Base-by-base conservation (phyloP, 2,797 vertebrate species). In the Leptodactylus fallax region DNA sequence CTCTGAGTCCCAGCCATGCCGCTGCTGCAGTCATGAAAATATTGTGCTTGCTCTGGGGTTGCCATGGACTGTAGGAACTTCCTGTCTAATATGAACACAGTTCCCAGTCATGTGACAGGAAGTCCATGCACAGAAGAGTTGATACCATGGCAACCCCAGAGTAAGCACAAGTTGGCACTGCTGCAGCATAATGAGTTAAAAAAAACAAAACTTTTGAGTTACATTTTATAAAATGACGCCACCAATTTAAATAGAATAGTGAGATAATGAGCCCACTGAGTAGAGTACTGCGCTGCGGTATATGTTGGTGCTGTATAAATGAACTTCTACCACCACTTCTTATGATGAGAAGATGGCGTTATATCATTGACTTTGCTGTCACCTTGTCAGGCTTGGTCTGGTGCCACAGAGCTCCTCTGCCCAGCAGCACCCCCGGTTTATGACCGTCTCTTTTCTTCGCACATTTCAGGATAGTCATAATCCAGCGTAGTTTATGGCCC, bases 381-480 rank as follows among this genome's bases (percentile, higher is more conserved):
- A 85, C 78, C 77, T 74, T 85, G 53, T 17, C 36, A 55, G 6
- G 53, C 63, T 81, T 88, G 82, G 67, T 85, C 25, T 19, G 17
- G 65, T 85, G 77, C 55, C 82, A 81, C 27, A 6, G 16, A 9
- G 53, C 58, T 17, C 80, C 51, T 74, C 21, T 27, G 74, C 81
- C 74, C 36, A 5, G 60, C 47, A 11, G 67, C 60, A 53, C 79
- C 80, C 81, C 25, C 74, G 49, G 23, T 88, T 88, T 84, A 88
- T 53, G 51, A 9, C 63, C 3, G 13, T 61, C 76, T 71, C 45
- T 27, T 45, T 19, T 47, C 69, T 49, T 21, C 17, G 16, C 36
- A 19, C 71, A 45, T 45, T 72, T 72, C 9, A 76, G 71, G 71
- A 51, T 45, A 74, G 45, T 51, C 71, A 13, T 74, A 49, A n/a